A percentile compares a stretch with the other conserved stretches of the same genome.
Evolutionary conservation across 2,113 vertebrate genomes (phyloP).

Genomic region (Ammodytes marinus): DNA sequence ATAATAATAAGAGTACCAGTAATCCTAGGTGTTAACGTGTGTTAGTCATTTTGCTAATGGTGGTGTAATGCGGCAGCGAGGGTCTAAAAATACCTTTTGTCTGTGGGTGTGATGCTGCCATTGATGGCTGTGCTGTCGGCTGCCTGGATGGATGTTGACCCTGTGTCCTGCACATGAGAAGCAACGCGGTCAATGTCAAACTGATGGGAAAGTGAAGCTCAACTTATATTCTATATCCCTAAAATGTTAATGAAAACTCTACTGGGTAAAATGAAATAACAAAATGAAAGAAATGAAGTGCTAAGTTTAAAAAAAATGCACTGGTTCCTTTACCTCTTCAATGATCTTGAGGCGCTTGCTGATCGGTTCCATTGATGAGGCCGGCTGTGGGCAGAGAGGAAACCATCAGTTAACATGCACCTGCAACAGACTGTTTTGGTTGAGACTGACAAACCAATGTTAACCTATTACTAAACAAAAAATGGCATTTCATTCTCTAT

Average conservation of each 20-base stretch:
- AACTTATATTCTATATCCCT: fast-evolving
- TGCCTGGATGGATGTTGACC: constrained; percentile 97
- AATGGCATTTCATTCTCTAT: no score
- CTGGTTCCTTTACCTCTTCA: constrained; percentile 89
- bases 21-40: background rate
- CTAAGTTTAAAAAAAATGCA: background rate
- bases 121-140: constrained; percentile 98
- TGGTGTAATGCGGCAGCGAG: background rate
- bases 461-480: no score
- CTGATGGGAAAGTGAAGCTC: background rate
- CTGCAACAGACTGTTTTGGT: no score
- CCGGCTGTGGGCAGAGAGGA: constrained; percentile 74
- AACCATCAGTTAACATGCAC: background rate
- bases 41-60: background rate
- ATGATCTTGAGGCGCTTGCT: constrained; percentile 97
- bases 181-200: background rate
- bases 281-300: background rate
- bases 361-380: constrained; percentile 89
- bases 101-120: constrained; percentile 97
- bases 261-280: background rate
- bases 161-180: constrained; percentile 87
- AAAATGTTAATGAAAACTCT: background rate
- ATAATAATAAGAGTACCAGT: no score
- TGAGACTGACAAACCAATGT: no score
- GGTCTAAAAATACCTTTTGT: constrained; percentile 90